Evolutionary conservation across 2,113 vertebrate species (phyloP).

Genomic region (Antechinus stuartii): DNA sequence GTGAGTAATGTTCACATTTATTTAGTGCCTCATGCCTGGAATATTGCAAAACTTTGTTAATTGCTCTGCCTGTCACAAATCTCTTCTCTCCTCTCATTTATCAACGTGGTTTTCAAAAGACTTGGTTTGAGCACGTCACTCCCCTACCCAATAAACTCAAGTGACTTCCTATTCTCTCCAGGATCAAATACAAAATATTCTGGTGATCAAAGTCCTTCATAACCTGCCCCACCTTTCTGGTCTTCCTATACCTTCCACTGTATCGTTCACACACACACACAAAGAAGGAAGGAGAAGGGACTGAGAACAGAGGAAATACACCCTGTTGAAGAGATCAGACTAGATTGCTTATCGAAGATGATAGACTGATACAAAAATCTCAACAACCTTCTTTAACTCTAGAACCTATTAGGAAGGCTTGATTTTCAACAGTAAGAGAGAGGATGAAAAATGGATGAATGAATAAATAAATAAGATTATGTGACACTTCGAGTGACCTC

Average conservation of each 20-base stretch:
- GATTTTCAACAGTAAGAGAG: no score
- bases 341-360: no score
- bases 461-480: no score
- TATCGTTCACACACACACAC: no score
- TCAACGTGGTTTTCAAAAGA: not conserved
- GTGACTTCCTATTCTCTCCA: not conserved
- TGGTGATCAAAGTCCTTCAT: not conserved
- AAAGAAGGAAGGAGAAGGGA: not conserved
- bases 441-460: no score
- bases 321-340: no score
- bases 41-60: not conserved
- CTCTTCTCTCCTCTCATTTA: not conserved
- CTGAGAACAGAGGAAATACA: no score
- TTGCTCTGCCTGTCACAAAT: not conserved
- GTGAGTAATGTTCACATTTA: not conserved
- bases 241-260: not conserved
- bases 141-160: not conserved
- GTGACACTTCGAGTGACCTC: no score
- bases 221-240: not conserved
- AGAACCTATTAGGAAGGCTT: no score
- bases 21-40: not conserved
- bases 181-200: not conserved
- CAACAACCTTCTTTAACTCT: no score
- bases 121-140: not conserved
- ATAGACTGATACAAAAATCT: no score